A percentile compares a stretch with the other conserved stretches of the same genome.
These are phyloP conservation scores for Idris sp. DNA, from an alignment of 1,140 invertebrate genomes.

Conservation along the genomic window DNA sequence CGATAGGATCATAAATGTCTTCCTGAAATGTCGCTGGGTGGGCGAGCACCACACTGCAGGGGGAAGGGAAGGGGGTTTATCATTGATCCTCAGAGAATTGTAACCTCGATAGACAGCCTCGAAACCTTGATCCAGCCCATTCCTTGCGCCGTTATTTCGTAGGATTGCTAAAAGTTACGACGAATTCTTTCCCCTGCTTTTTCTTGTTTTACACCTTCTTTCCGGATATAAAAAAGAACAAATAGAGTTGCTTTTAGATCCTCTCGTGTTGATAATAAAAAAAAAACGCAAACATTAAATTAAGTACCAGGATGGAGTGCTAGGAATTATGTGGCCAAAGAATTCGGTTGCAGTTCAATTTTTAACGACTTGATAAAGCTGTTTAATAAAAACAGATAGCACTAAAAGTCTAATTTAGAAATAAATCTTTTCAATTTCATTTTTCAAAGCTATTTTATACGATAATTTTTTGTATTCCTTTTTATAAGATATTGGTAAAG, in stretches of 20 bases:
- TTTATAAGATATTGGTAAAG: no score
- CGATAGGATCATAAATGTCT: conserved; percentile 62
- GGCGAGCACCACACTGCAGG: background rate
- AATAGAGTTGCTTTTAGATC: conserved; percentile 8
- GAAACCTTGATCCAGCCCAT: conserved; percentile 42
- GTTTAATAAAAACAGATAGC: no score
- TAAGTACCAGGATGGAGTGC: conserved; percentile 14
- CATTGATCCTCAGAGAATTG: conserved; percentile 56
- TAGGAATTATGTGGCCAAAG: background rate
- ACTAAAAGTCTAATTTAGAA: no score
- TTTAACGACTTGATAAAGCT: no score
- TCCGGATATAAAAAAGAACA: conserved; percentile 27
- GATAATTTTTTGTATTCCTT: no score
- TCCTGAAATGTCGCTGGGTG: conserved; percentile 32
- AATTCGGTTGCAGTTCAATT: no score
- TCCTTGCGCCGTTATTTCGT: conserved; percentile 46
- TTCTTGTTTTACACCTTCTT: conserved; percentile 19
- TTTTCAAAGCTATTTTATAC: no score
- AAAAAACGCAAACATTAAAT: conserved; percentile 21
- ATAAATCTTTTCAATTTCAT: no score
- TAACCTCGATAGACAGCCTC: conserved; percentile 41
- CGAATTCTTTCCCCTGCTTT: conserved; percentile 26
- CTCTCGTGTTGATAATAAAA: conserved; percentile 7
- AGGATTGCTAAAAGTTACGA: conserved; percentile 43
- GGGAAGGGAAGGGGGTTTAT: background rate